A percentile compares a stretch with the other conserved stretches of the same genome.
phyloP scores from a whole-genome alignment of 2,888 invertebrate species.

The Aleiodes leptofemur region DNA sequence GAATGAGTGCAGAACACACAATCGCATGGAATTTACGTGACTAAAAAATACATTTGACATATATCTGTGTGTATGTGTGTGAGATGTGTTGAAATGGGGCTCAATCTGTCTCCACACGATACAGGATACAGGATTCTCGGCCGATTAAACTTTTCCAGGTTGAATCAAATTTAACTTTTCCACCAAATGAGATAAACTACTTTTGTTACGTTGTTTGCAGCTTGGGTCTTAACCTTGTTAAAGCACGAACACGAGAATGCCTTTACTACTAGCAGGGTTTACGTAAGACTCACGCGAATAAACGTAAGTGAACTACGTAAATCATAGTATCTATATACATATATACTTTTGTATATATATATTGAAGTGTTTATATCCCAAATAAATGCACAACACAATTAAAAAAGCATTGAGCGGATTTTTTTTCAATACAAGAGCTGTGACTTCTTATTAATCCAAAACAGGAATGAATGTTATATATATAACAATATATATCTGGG shows the following conservation, averaged over 20 bases:
- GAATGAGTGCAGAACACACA: background rate
- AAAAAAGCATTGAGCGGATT: too few species aligned
- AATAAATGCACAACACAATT: too few species aligned
- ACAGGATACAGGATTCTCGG: conserved; percentile 57
- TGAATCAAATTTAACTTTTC: conserved; percentile 72
- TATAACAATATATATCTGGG: too few species aligned
- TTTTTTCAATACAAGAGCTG: too few species aligned
- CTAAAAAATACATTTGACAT: background rate
- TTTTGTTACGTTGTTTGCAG: conserved; percentile 65
- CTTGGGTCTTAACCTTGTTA: conserved; percentile 61
- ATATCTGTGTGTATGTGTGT: background rate
- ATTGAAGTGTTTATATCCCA: too few species aligned
- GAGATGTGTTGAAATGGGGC: background rate
- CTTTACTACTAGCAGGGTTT: conserved; percentile 48
- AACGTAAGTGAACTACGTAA: background rate
- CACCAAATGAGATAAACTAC: conserved; percentile 64
- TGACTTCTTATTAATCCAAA: too few species aligned
- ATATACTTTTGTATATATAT: conserved; percentile 6
- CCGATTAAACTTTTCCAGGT: conserved; percentile 70
- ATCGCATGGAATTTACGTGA: background rate
- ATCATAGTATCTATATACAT: background rate
- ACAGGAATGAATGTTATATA: too few species aligned
- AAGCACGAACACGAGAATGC: conserved; percentile 58
- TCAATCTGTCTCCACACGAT: conserved; percentile 13
- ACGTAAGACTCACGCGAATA: conserved; percentile 44